Percentiles rank a stretch among this genome's conserved stretches.
phyloP scores from a whole-genome alignment of 2,888 invertebrate species.

The Callyntrura guangdongensis region DNA sequence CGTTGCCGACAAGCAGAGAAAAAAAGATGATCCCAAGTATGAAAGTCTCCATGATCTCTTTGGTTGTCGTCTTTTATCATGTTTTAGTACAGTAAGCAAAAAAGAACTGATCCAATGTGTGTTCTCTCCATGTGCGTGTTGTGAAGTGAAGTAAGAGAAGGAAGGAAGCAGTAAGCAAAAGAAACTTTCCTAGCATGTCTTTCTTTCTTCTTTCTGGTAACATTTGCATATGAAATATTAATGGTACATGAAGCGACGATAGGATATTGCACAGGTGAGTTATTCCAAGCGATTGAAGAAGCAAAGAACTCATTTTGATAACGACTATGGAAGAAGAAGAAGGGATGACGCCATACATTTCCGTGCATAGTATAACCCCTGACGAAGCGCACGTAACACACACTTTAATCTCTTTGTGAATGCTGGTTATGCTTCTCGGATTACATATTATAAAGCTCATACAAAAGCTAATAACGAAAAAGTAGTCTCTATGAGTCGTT shows the following conservation, averaged over 20 bases:
- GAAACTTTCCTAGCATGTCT: slow-evolving; percentile 17
- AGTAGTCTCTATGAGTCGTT: slow-evolving; percentile 48
- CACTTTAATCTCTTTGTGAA: slow-evolving; percentile 39
- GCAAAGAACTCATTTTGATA: slow-evolving; percentile 33
- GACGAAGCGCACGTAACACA: not conserved
- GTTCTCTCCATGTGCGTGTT: not conserved
- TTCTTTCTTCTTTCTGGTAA: slow-evolving; percentile 37
- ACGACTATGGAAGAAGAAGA: slow-evolving; percentile 43
- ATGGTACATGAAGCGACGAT: slow-evolving; percentile 62
- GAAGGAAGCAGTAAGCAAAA: slow-evolving; percentile 44
- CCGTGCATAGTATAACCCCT: not conserved
- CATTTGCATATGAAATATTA: slow-evolving; percentile 77
- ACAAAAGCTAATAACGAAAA: slow-evolving; percentile 64
- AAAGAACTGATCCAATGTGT: not conserved
- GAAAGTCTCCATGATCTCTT: slow-evolving; percentile 1
- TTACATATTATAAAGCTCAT: slow-evolving; percentile 41
- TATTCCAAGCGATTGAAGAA: slow-evolving; percentile 67
- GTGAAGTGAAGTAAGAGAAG: not conserved
- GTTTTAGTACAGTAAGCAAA: slow-evolving; percentile 31
- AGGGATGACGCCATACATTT: slow-evolving; percentile 11
- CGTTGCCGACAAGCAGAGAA: slow-evolving; percentile 11
- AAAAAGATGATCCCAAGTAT: not conserved
- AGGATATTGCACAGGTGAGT: slow-evolving; percentile 71
- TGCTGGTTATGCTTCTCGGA: not conserved
- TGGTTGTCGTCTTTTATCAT: slow-evolving; percentile 46